These are phyloP conservation scores for Monochamus saltuarius DNA, from an alignment of 1,140 invertebrate genomes.

Conservation along the genomic window DNA sequence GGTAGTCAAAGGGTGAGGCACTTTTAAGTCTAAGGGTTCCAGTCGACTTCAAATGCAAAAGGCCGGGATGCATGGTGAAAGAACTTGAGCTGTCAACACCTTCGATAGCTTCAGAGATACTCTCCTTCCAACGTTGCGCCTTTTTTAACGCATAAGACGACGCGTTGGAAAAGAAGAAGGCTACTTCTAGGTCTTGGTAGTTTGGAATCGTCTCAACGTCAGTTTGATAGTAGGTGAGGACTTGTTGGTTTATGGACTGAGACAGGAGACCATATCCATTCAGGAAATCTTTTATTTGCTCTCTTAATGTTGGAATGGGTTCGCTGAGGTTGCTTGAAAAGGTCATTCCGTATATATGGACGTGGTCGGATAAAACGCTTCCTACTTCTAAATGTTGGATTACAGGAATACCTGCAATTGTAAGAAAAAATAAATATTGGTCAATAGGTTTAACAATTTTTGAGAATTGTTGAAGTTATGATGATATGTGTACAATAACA, in stretches of 20 bases:
- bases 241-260: conserved; percentile 44
- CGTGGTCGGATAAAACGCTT: conserved; percentile 73
- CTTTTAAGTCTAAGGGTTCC: conserved; percentile 53
- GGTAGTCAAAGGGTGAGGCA: conserved; percentile 61
- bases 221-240: conserved; percentile 39
- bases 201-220: conserved; percentile 37
- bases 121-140: not conserved
- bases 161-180: not conserved
- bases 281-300: not conserved
- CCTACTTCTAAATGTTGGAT: conserved; percentile 56
- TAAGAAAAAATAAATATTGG: no score
- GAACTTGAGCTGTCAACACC: conserved; percentile 47
- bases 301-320: not conserved
- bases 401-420: conserved; percentile 28
- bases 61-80: conserved; percentile 70
- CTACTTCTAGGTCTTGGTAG: conserved; percentile 60
- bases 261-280: conserved; percentile 62
- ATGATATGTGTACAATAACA: no score
- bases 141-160: not conserved
- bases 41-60: conserved; percentile 50
- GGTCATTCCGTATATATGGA: conserved; percentile 55
- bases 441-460: no score
- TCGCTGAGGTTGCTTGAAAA: conserved; percentile 3
- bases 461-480: no score
- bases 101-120: not conserved